Evolutionary conservation across 2,888 invertebrate species (phyloP), one percentile per base, ranked within the genome.

Genomic region (Adineta ricciae): DNA sequence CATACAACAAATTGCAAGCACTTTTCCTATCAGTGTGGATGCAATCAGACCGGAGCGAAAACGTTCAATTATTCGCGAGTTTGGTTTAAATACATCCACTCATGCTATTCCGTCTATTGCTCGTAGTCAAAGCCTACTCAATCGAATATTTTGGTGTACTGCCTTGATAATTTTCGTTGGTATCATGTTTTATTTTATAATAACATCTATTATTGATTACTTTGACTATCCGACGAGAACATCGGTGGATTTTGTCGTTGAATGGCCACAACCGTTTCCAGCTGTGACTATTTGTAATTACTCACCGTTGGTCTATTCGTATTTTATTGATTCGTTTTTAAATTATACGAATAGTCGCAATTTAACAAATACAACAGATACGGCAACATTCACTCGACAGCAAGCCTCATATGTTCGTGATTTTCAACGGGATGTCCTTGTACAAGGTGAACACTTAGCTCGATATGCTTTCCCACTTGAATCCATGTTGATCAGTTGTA

Each of bases 191-290:
- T 84, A 54, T 73, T 73, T 84, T 27, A 32, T 84, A 32, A 32
- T 50, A 32, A 24, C 32, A 19, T 38, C 49, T 49, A 50, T 84
- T 24, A 14, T 49, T 9, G 73, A 49, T 14, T 84, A 56, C 73
- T 50, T 84, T 0, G 19, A 49, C 16, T 73, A 56, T 49, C 49
- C 72, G 27, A 50, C 78, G 3, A 50, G 52, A 21, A 78, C 50
- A 5, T 52, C 73, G 36, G 52, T 84, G 8, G 52, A 78, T n/a
- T 38, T 78, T 36, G 50, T 78, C 4, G 36, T 38, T 38, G 78
- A 84, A 78, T 78, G 50, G n/a, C 84, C 84, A 27, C n/a, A 82
- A 46, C 24, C 41, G 46, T 84, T 84, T 82, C 84, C 84, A 16
- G 82, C 84, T n/a, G 36, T 84, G 7, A 54, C 82, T 14, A 56